Evolutionary conservation across 2,888 invertebrate genomes (phyloP).

Genomic region (Myathropa florea): DNA sequence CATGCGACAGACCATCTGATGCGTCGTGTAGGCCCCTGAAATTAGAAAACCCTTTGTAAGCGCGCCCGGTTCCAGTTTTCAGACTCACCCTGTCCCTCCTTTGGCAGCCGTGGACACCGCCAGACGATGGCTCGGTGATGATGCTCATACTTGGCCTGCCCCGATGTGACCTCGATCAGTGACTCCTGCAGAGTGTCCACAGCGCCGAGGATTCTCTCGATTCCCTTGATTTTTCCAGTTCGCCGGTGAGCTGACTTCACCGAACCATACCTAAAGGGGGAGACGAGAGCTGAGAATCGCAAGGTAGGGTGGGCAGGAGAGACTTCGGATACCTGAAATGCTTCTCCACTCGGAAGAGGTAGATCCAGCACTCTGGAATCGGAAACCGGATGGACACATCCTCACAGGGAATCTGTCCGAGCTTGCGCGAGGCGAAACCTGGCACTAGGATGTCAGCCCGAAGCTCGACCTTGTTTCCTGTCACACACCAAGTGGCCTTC

Average conservation of each 20-base stretch:
- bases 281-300: not conserved
- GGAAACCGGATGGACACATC: conserved; percentile 98
- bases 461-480: conserved; percentile 95
- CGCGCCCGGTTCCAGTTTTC: not conserved
- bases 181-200: conserved; percentile 95
- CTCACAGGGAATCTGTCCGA: conserved; percentile 98
- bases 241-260: conserved; percentile 95
- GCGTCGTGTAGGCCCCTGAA: conserved; percentile 97
- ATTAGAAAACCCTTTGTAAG: not conserved
- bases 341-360: conserved; percentile 98
- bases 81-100: conserved; percentile 95
- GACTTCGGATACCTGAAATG: conserved; percentile 85
- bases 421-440: conserved; percentile 96
- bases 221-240: conserved; percentile 95
- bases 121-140: conserved; percentile 98
- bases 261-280: conserved; percentile 89
- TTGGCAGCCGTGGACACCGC: conserved; percentile 98
- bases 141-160: conserved; percentile 99
- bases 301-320: not conserved
- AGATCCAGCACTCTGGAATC: conserved; percentile 99
- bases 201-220: conserved; percentile 94
- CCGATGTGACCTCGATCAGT: conserved; percentile 96
- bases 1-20: conserved; percentile 96
- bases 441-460: conserved; percentile 97
- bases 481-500: conserved; percentile 93